Percentiles rank a stretch among this genome's conserved stretches.
These are phyloP conservation scores for Lota lota DNA, from an alignment of 2,113 vertebrate species.

Conservation along the genomic window DNA sequence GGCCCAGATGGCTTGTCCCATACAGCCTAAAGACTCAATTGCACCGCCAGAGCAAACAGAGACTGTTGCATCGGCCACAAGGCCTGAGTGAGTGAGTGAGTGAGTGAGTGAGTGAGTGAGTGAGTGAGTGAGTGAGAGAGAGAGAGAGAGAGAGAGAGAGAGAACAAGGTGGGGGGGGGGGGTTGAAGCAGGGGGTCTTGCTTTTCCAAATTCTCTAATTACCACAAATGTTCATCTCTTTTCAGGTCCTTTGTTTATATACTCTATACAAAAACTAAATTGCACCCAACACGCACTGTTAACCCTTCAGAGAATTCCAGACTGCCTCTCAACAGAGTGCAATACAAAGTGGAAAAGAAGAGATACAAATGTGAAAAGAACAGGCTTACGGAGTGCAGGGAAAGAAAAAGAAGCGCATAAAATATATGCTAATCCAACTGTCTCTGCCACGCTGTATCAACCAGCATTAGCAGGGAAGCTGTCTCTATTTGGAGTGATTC, in stretches of 20 bases:
- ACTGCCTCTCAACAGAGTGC: conserved; percentile 53
- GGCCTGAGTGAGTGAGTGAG: conserved; percentile 52
- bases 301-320: conserved; percentile 69
- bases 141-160: conserved; percentile 23
- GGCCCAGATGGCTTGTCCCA: conserved; percentile 66
- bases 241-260: conserved; percentile 55
- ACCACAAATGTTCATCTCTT: conserved; percentile 66
- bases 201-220: conserved; percentile 72
- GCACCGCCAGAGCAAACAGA: conserved; percentile 62
- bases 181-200: conserved; percentile 13
- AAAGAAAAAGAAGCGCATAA: conserved; percentile 57
- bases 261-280: conserved; percentile 53
- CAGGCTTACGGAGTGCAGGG: conserved; percentile 18
- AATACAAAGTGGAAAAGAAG: conserved; percentile 29
- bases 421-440: conserved; percentile 75
- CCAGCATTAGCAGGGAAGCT: conserved; percentile 65
- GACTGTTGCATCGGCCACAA: conserved; percentile 52
- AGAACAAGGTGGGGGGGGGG: conserved; percentile 3
- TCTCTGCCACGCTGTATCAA: conserved; percentile 70
- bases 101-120: conserved; percentile 19
- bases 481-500: conserved; percentile 73
- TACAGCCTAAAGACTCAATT: conserved; percentile 60
- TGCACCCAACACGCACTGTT: conserved; percentile 63
- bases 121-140: conserved; percentile 36
- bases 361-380: no score